phyloP scores from a whole-genome alignment of 2,888 invertebrate species.

The Hylaea fasciaria region DNA sequence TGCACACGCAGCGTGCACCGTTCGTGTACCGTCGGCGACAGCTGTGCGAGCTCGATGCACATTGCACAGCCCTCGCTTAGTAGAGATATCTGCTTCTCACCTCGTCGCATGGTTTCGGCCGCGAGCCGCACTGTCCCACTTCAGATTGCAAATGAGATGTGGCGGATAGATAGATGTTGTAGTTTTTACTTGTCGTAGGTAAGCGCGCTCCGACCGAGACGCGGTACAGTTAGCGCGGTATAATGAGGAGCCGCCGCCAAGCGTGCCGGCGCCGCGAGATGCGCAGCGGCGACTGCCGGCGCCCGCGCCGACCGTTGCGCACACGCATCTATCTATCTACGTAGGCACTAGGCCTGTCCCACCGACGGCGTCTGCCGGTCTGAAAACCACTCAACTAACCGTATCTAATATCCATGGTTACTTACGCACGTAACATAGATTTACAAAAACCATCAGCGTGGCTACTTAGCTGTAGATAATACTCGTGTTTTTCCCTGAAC shows the following conservation, averaged over 20 bases:
- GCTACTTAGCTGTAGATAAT: too few species aligned
- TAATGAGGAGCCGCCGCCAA: slow-evolving; percentile 8
- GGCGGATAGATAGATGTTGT: slow-evolving; percentile 39
- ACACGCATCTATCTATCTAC: neutral
- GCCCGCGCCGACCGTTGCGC: slow-evolving; percentile 1
- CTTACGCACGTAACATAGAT: neutral
- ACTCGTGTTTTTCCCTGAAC: too few species aligned
- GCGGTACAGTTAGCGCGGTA: slow-evolving; percentile 63
- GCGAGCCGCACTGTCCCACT: neutral
- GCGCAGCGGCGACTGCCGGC: slow-evolving; percentile 9
- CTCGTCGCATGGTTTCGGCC: neutral
- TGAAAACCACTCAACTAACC: slow-evolving; percentile 6
- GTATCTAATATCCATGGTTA: slow-evolving; percentile 9
- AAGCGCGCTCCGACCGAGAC: slow-evolving; percentile 62
- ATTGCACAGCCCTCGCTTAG: too few species aligned
- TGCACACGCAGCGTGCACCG: too few species aligned
- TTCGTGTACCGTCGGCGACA: too few species aligned
- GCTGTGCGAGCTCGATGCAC: neutral
- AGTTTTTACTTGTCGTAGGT: slow-evolving; percentile 40
- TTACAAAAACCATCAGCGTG: neutral
- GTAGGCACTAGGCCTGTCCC: too few species aligned
- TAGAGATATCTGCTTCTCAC: neutral
- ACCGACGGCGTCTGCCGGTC: neutral
- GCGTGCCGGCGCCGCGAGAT: slow-evolving; percentile 12
- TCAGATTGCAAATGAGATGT: slow-evolving; percentile 15